Evolutionary conservation across 2,113 vertebrate species (phyloP).

Genomic region (Erythrocercus mccallii): DNA sequence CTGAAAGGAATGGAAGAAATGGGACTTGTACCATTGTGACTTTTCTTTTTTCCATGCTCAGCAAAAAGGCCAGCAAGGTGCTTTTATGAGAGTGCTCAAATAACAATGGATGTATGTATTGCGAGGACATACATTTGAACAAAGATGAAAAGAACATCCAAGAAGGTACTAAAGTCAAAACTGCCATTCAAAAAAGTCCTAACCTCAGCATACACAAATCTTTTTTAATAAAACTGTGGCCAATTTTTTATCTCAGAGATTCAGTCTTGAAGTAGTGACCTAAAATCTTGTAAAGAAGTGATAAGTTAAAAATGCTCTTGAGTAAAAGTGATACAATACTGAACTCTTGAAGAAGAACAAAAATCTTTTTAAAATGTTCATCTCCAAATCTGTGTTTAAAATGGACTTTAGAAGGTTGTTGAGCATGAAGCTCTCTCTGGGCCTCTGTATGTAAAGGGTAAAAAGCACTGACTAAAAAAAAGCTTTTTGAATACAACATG

Average conservation of each 20-base stretch:
- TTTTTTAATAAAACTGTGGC: not conserved
- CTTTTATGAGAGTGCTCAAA: not conserved
- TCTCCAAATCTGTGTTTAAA: not conserved
- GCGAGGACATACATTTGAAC: not conserved
- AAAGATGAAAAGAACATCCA: not conserved
- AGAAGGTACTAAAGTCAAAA: not conserved
- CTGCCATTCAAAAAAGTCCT: not conserved
- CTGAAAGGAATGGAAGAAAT: not conserved
- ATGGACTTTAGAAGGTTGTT: not conserved
- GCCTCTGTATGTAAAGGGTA: not conserved
- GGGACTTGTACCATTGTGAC: rapidly evolving
- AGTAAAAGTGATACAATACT: not conserved
- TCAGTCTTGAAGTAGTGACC: not conserved
- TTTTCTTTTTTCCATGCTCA: not conserved
- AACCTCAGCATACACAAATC: rapidly evolving
- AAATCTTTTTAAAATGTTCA: not conserved
- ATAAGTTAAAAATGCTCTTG: not conserved
- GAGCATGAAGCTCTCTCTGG: not conserved
- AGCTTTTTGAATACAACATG: not conserved
- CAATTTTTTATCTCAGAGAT: not conserved
- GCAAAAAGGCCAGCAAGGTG: not conserved
- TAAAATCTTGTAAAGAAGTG: not conserved
- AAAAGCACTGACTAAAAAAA: not conserved
- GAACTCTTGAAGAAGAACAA: not conserved
- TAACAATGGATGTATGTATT: not conserved